Percentiles rank a stretch among this genome's conserved stretches.
Evolutionary conservation across 2,888 invertebrate species (phyloP).

Genomic region (Pristionchus arcanus): DNA sequence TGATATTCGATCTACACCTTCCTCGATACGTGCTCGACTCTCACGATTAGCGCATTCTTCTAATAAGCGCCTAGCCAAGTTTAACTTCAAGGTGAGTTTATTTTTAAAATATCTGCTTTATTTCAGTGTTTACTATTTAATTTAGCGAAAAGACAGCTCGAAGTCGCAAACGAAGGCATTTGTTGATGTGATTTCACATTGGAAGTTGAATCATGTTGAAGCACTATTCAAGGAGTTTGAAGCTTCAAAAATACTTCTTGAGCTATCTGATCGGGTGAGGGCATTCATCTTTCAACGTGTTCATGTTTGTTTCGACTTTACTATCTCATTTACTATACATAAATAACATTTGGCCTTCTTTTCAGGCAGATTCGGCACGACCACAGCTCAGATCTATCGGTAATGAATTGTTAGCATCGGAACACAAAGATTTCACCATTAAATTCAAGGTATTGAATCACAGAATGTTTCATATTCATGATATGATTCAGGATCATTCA

Average conservation of each 20-base stretch:
- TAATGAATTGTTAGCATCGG: slow-evolving; percentile 9
- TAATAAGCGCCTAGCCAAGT: slow-evolving; percentile 45
- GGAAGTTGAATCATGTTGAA: slow-evolving; percentile 63
- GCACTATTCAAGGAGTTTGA: slow-evolving; percentile 60
- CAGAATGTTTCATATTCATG: too few species aligned
- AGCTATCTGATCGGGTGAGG: slow-evolving; percentile 43
- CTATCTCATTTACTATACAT: not conserved
- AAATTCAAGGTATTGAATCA: slow-evolving; percentile 46
- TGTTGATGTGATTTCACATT: slow-evolving; percentile 62
- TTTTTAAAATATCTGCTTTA: too few species aligned
- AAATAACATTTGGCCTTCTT: not conserved
- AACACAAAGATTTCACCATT: not conserved
- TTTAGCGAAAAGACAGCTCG: slow-evolving; percentile 49
- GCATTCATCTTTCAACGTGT: not conserved
- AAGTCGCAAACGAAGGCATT: slow-evolving; percentile 58
- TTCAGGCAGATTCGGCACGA: slow-evolving; percentile 51
- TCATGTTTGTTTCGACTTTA: too few species aligned
- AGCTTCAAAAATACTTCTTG: slow-evolving; percentile 58
- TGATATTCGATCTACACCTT: slow-evolving; percentile 12
- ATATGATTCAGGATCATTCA: slow-evolving; percentile 34
- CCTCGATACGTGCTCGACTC: slow-evolving; percentile 48
- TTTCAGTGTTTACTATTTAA: not conserved
- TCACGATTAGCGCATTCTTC: slow-evolving; percentile 51
- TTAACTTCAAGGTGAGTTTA: slow-evolving; percentile 56
- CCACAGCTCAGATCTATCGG: slow-evolving; percentile 52